Evolutionary conservation across 2,797 vertebrate species (phyloP), one percentile per base, ranked within the genome.

Genomic region (Cyclura pinguis): DNA sequence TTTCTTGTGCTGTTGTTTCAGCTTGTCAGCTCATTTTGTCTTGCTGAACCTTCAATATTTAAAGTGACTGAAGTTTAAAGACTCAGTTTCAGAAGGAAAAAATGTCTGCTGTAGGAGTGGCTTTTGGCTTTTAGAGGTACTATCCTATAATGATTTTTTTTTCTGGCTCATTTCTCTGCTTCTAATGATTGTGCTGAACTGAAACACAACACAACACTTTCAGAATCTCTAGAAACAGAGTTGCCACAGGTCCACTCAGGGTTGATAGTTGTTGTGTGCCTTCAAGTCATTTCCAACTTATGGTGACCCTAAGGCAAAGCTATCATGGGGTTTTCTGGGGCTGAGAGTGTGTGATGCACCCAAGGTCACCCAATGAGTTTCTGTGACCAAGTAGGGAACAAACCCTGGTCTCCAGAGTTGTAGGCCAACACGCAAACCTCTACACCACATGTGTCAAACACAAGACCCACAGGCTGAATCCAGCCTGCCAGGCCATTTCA

Each of bases 21-120:
- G 82, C 29, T 59, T 29, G 42, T 77, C 47, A 22, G 57, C 64
- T 73, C 52, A 87, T 76, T 77, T 87, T 87, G 67, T 80, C 38
- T 55, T 76, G 47, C 59, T 90, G 80, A 67, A 47, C n/a, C 64
- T n/a, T 64, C 74, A 32, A 80, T 16, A 80, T 73, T 27, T 85
- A 73, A 80, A 69, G 35, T 22, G 64, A 85, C 22, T 80, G 22
- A 20, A 13, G 18, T 62, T 87, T 38, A 18, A 85, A 18, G 83
- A 72, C 24, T 20, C 62, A 64, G 22, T 24, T 80, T 85, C 76
- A 85, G 32, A 35, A 52, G 27, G 78, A 90, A 90, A 73, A 18
- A 86, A 16, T 27, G 86, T 42, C 12, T 89, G 35, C 7, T 22
- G 3, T 9, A 29, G 62, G 76, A 85, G 77, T 52, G 57, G 5